Base-by-base conservation (phyloP, 2,888 invertebrate species). In the Pasiphila rectangulata region DNA sequence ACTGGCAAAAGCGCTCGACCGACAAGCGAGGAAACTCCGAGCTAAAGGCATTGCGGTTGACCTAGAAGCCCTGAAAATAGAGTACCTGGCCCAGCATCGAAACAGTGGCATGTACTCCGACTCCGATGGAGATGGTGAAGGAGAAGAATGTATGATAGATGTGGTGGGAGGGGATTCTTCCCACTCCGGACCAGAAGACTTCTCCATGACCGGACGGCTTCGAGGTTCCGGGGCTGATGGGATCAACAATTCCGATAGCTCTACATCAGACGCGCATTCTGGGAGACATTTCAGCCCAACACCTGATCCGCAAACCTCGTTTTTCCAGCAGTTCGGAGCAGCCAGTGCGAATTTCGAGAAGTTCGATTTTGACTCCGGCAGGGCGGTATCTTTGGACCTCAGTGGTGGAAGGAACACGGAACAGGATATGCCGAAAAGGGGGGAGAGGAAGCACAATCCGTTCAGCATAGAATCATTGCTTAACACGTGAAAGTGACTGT, bases 41-140 rank as follows among this genome's bases (percentile, higher is more conserved):
- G 95, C 95, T 37, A 96, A 96, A 80, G 97, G 97, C 61, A 96
- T 97, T 67, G 93, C 95, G 10, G 96, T 97, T 13, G 96, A 96
- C 78, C 83, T 97, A 53, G 95, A 96, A 66, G 94, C 96, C 2
- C 85, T 97, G 38, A 93, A 95, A 64, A 90, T 94, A 34, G 96
- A 97, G 76, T 96, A 96, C 89, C 91, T 96, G 64, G 93, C 94
- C 6, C 95, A 95, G 77, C 93, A 93, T 63, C 90, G 93, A 57
- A 91, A 91, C 59, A 91, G 79, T 45, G 90, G 89, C 23, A 79
- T 90, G 4, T 91, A 91, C 62, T 91, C 91, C 5, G 92, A 92
- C 55, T 92, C 92, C 0, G 90, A 90, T 25, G 81, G 79, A 15
- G 91, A 91, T 53, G 83, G 83, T 20, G 92, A 91, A 62, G 93